Percentiles rank a stretch among this genome's conserved stretches.
These are phyloP conservation scores for Gonatopus flavifemur DNA, from an alignment of 1,140 invertebrate genomes.

Conservation along the genomic window DNA sequence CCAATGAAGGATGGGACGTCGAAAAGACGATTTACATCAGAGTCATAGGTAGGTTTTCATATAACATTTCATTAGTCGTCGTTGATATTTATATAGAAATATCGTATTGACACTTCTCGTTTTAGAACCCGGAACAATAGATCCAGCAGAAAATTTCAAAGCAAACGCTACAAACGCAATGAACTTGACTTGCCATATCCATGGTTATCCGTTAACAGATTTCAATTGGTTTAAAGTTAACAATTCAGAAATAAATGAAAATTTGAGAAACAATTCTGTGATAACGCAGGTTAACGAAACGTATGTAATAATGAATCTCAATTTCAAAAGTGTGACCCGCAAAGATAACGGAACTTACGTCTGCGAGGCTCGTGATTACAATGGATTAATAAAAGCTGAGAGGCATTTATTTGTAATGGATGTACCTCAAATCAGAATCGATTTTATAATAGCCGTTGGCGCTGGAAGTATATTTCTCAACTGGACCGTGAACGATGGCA, in stretches of 20 bases:
- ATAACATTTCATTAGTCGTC: neutral
- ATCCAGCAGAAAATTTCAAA: conserved; percentile 51
- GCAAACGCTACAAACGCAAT: conserved; percentile 57
- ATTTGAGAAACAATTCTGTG: conserved; percentile 48
- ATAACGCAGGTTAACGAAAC: conserved; percentile 60
- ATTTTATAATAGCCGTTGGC: conserved; percentile 75
- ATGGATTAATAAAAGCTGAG: conserved; percentile 35
- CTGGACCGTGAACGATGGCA: conserved; percentile 79
- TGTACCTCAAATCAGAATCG: conserved; percentile 70
- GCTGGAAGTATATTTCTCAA: conserved; percentile 75
- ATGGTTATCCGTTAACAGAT: conserved; percentile 63
- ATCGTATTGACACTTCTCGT: conserved; percentile 5
- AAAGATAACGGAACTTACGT: conserved; percentile 71
- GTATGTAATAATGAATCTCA: conserved; percentile 58
- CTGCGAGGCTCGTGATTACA: conserved; percentile 54
- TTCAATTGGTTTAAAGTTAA: conserved; percentile 64
- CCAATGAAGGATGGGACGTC: conserved; percentile 40
- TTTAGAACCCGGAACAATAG: conserved; percentile 58
- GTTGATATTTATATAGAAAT: neutral
- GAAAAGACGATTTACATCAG: conserved; percentile 48
- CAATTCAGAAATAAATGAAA: conserved; percentile 49
- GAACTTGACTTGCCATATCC: conserved; percentile 59
- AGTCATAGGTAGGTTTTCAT: conserved; percentile 45
- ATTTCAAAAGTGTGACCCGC: conserved; percentile 60
- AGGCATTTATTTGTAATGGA: conserved; percentile 68